Percentiles rank a stretch among this genome's conserved stretches.
phyloP scores from a whole-genome alignment of 2,888 invertebrate genomes.

The Apocheima hispidaria region DNA sequence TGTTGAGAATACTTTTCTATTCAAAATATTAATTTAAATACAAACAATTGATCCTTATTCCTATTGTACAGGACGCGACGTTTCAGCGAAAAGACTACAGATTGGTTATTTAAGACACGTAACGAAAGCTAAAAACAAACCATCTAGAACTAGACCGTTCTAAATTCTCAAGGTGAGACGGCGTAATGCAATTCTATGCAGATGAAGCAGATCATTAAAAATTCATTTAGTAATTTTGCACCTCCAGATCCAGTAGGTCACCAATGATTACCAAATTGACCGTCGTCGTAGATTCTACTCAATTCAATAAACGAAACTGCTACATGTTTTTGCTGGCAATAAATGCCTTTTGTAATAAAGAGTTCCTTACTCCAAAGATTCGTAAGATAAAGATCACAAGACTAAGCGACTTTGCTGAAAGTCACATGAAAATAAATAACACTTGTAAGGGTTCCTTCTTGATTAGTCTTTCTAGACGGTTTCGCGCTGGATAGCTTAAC shows the following conservation, averaged over 20 bases:
- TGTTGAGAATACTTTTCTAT: too few species aligned
- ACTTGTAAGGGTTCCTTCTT: slow-evolving; percentile 14
- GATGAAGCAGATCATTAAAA: slow-evolving; percentile 12
- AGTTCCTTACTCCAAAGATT: slow-evolving; percentile 12
- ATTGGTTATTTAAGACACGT: too few species aligned
- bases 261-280: background rate
- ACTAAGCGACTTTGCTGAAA: slow-evolving; percentile 20
- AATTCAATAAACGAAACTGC: slow-evolving; percentile 10
- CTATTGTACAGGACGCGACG: too few species aligned
- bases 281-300: background rate
- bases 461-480: slow-evolving; percentile 14
- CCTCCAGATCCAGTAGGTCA: background rate
- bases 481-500: slow-evolving; percentile 7
- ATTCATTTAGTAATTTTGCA: background rate
- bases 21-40: too few species aligned
- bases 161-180: slow-evolving; percentile 27
- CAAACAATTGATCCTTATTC: too few species aligned
- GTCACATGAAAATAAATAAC: slow-evolving; percentile 18
- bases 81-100: too few species aligned
- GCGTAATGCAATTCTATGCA: slow-evolving; percentile 14
- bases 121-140: slow-evolving; percentile 8
- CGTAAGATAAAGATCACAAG: slow-evolving; percentile 10
- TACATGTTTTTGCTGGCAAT: slow-evolving; percentile 1
- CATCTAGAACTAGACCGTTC: slow-evolving; percentile 7
- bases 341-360: slow-evolving; percentile 1